phyloP scores from a whole-genome alignment of 2,888 invertebrate species.

The Parascotia fuliginaria region DNA sequence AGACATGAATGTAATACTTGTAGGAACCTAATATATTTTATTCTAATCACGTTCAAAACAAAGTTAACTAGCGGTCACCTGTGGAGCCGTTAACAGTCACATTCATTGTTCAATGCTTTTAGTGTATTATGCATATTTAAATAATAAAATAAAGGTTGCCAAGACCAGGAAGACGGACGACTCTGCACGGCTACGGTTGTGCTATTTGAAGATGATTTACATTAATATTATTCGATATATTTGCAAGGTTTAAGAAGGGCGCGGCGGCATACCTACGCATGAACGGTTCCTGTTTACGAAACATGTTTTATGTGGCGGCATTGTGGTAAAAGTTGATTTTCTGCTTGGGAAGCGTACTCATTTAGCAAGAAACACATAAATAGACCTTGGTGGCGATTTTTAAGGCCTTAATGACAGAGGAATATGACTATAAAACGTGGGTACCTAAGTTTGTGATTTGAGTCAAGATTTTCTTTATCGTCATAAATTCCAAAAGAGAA shows the following conservation, averaged over 20 bases:
- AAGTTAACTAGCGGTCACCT: conserved; percentile 27
- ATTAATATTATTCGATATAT: conserved; percentile 31
- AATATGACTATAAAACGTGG: background rate
- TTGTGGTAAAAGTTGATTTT: conserved; percentile 83
- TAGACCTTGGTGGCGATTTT: conserved; percentile 56
- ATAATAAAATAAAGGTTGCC: conserved; percentile 2
- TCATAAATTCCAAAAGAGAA: conserved; percentile 8
- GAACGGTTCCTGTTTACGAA: conserved; percentile 75
- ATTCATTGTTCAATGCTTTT: background rate
- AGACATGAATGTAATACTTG: conserved; percentile 23
- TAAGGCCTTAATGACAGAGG: conserved; percentile 12
- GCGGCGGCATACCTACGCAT: conserved; percentile 41
- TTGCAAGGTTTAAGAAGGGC: conserved; percentile 40
- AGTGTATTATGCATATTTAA: no score
- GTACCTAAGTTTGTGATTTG: no score
- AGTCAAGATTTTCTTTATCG: background rate
- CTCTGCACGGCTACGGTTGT: background rate
- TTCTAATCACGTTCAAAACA: conserved; percentile 26
- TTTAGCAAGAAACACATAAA: conserved; percentile 51
- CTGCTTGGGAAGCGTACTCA: conserved; percentile 68
- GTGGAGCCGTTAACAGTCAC: conserved; percentile 10
- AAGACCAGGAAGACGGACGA: conserved; percentile 9
- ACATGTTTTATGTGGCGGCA: conserved; percentile 71
- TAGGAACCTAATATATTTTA: conserved; percentile 30
- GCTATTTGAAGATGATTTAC: conserved; percentile 37